Evolutionary conservation across 2,888 invertebrate genomes (phyloP), one percentile per base, ranked within the genome.

Genomic region (Drosophila mayaguana): DNA sequence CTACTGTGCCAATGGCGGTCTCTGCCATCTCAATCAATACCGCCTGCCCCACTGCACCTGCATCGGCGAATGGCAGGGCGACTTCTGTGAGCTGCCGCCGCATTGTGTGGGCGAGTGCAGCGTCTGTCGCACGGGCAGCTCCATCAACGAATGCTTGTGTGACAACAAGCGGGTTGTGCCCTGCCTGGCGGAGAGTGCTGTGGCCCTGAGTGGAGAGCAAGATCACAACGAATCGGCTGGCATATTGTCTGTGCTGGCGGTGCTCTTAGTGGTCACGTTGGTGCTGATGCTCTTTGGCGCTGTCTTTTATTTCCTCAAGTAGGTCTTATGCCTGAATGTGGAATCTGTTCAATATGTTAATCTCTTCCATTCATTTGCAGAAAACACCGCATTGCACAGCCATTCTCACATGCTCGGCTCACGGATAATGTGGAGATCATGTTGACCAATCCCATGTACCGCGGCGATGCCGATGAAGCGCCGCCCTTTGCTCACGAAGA

Each of bases 351-450:
- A 11, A 12, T 14, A 16, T 38, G 16, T 6, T 38, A 7, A 38
- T 38, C 36, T 5, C 12, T 2, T 38, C 2, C 16, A 11, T 16
- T 16, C 2, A 38, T 0, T 38, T 38, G 36, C 36, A 95, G 95
- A 73, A 93, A 92, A 91, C 90, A 92, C 80, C 91, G 92, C 78
- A 92, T 93, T 87, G 94, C 95, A 5, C 94, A 94, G 78, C 94
- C 95, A 57, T 97, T 97, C 92, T 95, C 95, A 81, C 97, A 97
- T 93, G 95, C 96, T 70, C 94, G 97, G 14, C 95, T 97, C 88
- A 94, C 96, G 67, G 97, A 97, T 93, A 97, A 96, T 93, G 96
- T 97, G 90, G 97, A 97, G 94, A 96, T 96, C 89, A 91, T 91
- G 91, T 81, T 91, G 0, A 95, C 94, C 91, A 97, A 97, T 94